A percentile compares a stretch with the other conserved stretches of the same genome.
phyloP scores from a whole-genome alignment of 2,888 invertebrate species.

The Calameuta pallipes region DNA sequence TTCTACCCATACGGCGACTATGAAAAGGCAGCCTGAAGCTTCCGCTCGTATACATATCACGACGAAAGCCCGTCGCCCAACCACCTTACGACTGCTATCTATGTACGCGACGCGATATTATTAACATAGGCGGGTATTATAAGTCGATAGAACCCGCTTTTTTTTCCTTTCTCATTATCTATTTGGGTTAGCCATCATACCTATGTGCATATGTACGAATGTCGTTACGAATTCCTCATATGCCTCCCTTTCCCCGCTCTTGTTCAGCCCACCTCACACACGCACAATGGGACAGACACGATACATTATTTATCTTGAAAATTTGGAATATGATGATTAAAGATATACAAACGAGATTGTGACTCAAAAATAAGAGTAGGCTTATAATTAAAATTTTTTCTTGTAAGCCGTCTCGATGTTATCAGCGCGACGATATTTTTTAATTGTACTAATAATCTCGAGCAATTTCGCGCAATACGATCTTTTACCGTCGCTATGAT shows the following conservation, averaged over 20 bases:
- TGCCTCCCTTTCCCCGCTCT: background rate
- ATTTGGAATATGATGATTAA: background rate
- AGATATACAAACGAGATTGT: background rate
- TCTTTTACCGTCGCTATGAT: background rate
- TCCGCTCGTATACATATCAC: background rate
- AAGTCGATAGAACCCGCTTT: conserved; percentile 44
- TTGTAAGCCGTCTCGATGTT: background rate
- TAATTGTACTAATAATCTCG: background rate
- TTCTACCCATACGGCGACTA: background rate
- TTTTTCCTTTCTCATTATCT: conserved; percentile 49
- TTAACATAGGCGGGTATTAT: conserved; percentile 34
- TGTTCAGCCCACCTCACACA: background rate
- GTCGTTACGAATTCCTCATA: background rate
- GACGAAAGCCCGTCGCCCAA: background rate
- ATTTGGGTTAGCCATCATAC: conserved; percentile 48
- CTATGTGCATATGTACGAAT: background rate
- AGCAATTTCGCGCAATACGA: background rate
- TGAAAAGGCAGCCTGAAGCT: background rate
- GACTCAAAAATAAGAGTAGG: background rate
- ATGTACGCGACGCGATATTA: conserved; percentile 26
- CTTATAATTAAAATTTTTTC: background rate
- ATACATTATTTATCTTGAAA: background rate
- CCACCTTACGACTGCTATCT: conserved; percentile 1
- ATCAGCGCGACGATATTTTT: background rate
- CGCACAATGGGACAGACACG: background rate